Evolutionary conservation across 2,888 invertebrate species (phyloP), one percentile per base, ranked within the genome.

Genomic region (Lycophotia porphyrea): DNA sequence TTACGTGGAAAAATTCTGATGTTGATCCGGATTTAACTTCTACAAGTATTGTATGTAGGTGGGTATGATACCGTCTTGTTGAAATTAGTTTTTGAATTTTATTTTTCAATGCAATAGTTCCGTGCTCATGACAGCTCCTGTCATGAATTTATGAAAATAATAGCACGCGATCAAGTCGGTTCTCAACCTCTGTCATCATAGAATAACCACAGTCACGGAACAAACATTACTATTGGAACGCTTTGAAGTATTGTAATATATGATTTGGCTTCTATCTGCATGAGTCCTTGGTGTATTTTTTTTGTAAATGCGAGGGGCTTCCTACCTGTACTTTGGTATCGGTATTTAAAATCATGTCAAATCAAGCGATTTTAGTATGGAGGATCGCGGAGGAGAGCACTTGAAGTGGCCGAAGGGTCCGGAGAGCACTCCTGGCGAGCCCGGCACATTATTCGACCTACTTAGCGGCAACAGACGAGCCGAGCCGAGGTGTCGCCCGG

Each of bases 371-470:
- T 96, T 95, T 94, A 93, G 93, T 92, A 91, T 91, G 91, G 92
- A 94, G 95, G 93, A 93, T 92, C 92, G 91, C 85, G 78, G 86
- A 85, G 78, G 84, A 94, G 94, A 88, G 93, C 91, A 74, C 95
- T 95, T 80, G 89, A 92, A 86, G 85, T 88, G 88, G 84, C 83
- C 90, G 90, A 93, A 92, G 94, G 94, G 94, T 87, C 87, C 89
- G 88, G 91, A 96, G 96, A 89, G 93, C 93, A 89, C 96, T 96
- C 86, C 87, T 92, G 90, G 88, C 88, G 90, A 91, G 93, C 93
- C 91, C 93, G 93, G 92, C 95, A 95, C 94, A 95, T 96, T 96
- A 96, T 96, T 95, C 96, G 95, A 94, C 95, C 96, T 96, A 96
- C 96, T 96, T 96, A 96, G 89, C 88, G 90, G 90, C 89, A 90